Conservation (phyloP, 2,113 vertebrate species). For the Heteronetta atricapilla region DNA sequence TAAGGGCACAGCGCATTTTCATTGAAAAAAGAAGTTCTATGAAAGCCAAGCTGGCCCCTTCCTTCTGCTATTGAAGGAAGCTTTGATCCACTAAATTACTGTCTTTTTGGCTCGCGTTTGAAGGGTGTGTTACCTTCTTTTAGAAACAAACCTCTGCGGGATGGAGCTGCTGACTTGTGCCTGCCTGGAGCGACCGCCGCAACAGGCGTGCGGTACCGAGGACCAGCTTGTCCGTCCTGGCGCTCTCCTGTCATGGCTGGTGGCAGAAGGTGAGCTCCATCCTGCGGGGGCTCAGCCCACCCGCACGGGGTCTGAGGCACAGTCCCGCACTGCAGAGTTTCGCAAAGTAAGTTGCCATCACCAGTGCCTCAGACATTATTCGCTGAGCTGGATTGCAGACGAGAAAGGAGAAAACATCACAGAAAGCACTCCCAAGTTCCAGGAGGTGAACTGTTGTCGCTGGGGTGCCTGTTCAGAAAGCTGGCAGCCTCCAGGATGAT, state of each 20-base stretch:
- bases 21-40: background rate
- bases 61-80: background rate
- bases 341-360: background rate
- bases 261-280: background rate
- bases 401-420: background rate
- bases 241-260: background rate
- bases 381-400: background rate
- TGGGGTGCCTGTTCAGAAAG: background rate
- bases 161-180: background rate
- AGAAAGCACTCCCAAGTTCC: background rate
- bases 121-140: background rate
- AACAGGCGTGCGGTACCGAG: background rate
- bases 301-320: rapidly evolving
- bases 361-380: background rate
- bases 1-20: background rate
- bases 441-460: background rate
- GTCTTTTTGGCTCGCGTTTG: background rate
- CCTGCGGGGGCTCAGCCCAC: background rate
- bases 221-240: background rate
- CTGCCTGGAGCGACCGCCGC: background rate
- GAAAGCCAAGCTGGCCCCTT: background rate
- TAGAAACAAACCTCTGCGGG: background rate
- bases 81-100: background rate
- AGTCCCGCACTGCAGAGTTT: background rate
- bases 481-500: background rate